phyloP scores from a whole-genome alignment of 1,140 invertebrate species.

The Phortica variegata region DNA sequence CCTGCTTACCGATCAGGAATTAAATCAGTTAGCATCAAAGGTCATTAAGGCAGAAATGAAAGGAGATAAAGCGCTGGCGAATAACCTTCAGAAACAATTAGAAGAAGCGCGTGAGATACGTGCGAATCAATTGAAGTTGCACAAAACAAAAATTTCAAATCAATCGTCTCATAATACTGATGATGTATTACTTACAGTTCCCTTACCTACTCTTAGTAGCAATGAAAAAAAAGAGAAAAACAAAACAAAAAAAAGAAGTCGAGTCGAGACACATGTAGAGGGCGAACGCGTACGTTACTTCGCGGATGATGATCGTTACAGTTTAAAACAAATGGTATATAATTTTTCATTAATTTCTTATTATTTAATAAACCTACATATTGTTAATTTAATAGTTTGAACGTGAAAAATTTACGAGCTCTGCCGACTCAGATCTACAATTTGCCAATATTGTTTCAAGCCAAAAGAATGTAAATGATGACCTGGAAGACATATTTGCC shows the following conservation, averaged over 20 bases:
- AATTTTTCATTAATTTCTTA: not conserved
- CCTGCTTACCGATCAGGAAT: conserved; percentile 72
- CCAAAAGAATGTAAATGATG: conserved; percentile 69
- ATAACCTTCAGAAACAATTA: conserved; percentile 73
- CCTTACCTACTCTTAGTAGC: conserved; percentile 20
- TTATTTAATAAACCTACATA: not conserved
- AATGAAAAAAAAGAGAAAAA: conserved; percentile 57
- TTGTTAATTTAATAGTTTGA: conserved; percentile 67
- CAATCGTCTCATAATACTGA: conserved; percentile 8
- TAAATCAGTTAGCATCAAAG: conserved; percentile 85
- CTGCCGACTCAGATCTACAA: conserved; percentile 77
- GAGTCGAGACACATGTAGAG: conserved; percentile 70
- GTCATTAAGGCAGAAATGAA: conserved; percentile 89
- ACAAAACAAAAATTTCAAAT: conserved; percentile 2
- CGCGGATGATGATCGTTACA: conserved; percentile 87
- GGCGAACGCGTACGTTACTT: conserved; percentile 81
- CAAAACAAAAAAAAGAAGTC: conserved; percentile 63
- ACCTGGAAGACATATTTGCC: conserved; percentile 86
- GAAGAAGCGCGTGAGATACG: conserved; percentile 67
- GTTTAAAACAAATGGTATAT: conserved; percentile 80
- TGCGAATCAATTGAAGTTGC: conserved; percentile 45
- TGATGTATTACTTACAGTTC: conserved; percentile 68
- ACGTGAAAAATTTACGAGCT: conserved; percentile 80
- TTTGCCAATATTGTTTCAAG: conserved; percentile 75
- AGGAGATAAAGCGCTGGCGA: conserved; percentile 71